A percentile compares a stretch with the other conserved stretches of the same genome.
phyloP scores from a whole-genome alignment of 2,888 invertebrate species.

The Melitaea athalia region DNA sequence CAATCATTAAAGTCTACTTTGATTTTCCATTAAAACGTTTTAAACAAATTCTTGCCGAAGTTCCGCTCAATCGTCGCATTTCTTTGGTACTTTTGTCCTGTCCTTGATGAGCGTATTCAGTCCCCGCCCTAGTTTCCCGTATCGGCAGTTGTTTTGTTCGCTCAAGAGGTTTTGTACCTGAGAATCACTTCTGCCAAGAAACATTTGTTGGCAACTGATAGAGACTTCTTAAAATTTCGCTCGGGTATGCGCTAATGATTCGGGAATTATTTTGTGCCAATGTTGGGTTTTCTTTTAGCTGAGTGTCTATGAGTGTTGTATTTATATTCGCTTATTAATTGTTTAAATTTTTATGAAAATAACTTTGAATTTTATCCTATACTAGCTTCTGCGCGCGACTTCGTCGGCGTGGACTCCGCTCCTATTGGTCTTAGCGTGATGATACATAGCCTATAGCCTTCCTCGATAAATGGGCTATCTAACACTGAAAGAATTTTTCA shows the following conservation, averaged over 20 bases:
- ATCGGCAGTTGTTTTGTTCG: conserved; percentile 58
- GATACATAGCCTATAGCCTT: too few relatives aligned
- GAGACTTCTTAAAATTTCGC: conserved; percentile 16
- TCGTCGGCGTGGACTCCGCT: too few relatives aligned
- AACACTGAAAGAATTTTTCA: too few relatives aligned
- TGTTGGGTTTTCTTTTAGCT: background rate
- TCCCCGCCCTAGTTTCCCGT: conserved; percentile 60
- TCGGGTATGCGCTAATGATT: conserved; percentile 6
- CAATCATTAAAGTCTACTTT: background rate
- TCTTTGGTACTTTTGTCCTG: conserved; percentile 21
- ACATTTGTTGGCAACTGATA: conserved; percentile 27
- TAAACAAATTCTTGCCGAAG: background rate
- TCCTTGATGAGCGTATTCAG: conserved; percentile 28
- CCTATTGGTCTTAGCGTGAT: too few relatives aligned
- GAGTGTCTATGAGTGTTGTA: background rate
- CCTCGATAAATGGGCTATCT: too few relatives aligned
- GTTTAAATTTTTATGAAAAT: background rate
- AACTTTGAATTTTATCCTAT: background rate
- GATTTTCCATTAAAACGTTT: background rate
- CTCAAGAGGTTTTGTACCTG: conserved; percentile 66
- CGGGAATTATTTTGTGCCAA: background rate
- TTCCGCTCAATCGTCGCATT: background rate
- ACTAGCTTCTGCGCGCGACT: too few relatives aligned
- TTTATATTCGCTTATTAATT: background rate
- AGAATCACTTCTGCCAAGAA: conserved; percentile 36